Conservation (phyloP, 2,888 invertebrate species). For the Cephus nigrinus region DNA sequence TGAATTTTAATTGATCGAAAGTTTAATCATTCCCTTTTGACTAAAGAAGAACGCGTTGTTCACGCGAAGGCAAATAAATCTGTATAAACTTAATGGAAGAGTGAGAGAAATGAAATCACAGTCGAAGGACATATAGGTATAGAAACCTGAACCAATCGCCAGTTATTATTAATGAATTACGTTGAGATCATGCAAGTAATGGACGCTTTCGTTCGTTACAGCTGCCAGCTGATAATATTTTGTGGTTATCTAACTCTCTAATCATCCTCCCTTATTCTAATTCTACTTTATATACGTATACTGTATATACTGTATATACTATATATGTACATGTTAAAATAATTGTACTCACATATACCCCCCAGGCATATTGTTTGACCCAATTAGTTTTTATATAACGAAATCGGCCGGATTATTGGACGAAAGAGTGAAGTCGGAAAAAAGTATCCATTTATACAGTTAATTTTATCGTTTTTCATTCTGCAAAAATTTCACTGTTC, state of each 20-base stretch:
- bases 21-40: constrained; percentile 42
- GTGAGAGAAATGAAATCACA: too few relatives aligned
- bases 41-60: background rate
- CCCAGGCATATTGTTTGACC: constrained; percentile 15
- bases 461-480: too few relatives aligned
- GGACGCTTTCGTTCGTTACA: too few relatives aligned
- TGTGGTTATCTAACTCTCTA: too few relatives aligned
- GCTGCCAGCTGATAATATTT: too few relatives aligned
- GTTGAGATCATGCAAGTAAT: background rate
- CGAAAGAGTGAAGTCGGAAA: constrained; percentile 4
- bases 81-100: too few relatives aligned
- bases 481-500: too few relatives aligned
- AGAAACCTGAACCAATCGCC: background rate
- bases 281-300: too few relatives aligned
- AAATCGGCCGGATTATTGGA: constrained; percentile 13
- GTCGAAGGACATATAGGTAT: too few relatives aligned
- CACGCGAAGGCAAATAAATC: too few relatives aligned
- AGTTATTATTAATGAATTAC: constrained; percentile 9
- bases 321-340: background rate
- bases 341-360: background rate
- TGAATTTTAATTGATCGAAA: constrained; percentile 46
- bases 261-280: too few relatives aligned
- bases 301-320: too few relatives aligned
- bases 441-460: background rate
- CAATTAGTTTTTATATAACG: constrained; percentile 18